These are phyloP conservation scores for Agonum fuliginosum DNA, from an alignment of 2,888 invertebrate species.

Conservation along the genomic window DNA sequence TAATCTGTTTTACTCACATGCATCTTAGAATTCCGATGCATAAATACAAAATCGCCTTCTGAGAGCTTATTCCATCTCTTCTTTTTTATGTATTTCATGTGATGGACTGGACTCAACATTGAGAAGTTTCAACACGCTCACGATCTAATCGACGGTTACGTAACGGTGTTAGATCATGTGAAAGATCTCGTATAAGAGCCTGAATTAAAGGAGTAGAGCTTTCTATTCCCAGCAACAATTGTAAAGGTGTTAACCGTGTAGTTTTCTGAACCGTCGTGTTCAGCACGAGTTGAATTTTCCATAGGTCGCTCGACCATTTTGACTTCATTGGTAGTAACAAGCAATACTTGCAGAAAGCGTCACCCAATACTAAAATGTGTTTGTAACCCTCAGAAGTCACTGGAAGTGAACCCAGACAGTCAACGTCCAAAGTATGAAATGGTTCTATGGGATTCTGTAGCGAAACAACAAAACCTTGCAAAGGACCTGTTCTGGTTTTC, in stretches of 20 bases:
- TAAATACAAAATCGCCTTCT: too few relatives aligned
- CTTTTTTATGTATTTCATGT: not conserved
- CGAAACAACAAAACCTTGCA: constrained; percentile 58
- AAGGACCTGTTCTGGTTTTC: constrained; percentile 63
- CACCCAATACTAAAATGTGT: constrained; percentile 60
- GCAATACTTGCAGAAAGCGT: constrained; percentile 62
- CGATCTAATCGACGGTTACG: constrained; percentile 1
- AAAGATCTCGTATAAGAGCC: not conserved
- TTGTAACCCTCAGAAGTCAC: constrained; percentile 54
- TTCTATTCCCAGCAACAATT: constrained; percentile 59
- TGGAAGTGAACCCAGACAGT: constrained; percentile 60
- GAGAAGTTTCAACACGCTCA: not conserved
- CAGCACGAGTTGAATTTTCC: constrained; percentile 63
- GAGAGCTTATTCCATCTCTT: too few relatives aligned
- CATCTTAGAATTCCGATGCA: too few relatives aligned
- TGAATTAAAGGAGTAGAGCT: constrained; percentile 3
- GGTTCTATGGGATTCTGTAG: constrained; percentile 52
- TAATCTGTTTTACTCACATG: too few relatives aligned
- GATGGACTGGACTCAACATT: not conserved
- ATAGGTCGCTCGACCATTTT: constrained; percentile 62
- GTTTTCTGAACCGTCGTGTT: constrained; percentile 64
- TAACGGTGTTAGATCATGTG: not conserved
- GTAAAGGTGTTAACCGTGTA: constrained; percentile 61
- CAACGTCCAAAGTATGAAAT: constrained; percentile 60
- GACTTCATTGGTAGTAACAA: constrained; percentile 60